Evolutionary conservation across 2,113 vertebrate genomes (phyloP), one percentile per base, ranked within the genome.

Genomic region (Conger conger): DNA sequence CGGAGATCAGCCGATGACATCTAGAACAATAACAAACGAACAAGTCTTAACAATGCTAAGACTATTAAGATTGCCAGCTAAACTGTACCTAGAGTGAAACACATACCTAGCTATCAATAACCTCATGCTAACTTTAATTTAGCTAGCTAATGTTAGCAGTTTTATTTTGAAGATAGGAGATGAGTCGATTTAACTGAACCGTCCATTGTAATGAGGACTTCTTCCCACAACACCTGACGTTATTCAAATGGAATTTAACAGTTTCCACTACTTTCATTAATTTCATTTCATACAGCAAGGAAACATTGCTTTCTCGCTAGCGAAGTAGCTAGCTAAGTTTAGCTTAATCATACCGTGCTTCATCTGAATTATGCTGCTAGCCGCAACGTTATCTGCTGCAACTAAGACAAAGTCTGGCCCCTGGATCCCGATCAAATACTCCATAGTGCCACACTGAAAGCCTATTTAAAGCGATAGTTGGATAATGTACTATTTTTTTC

Each of bases 341-440:
- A 30, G n/a, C 68, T 84, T 68, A 80, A 77, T 87, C 92, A 89
- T 91, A 99, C 98, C 98, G 84, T 98, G 96, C 94, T 99, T 99
- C 97, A 99, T 97, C 94, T 98, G 95, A 88, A 99, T 93, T 89
- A 99, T 98, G 92, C 96, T 99, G 95, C 93, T 95, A 77, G 97
- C 97, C 30, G 97, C 97, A 30, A 99, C 94, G 15, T 95, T 97
- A 90, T 99, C 98, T 0, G 97, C 95, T 0, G 97, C 97, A 84
- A 99, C 97, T 78, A 99, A 92, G 35, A 99, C 96, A 83, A 96
- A 99, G 89, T 99, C 98, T 0, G 92, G 94, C 27, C 98, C 98
- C 89, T 97, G 97, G 17, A 99, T 98, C 37, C 98, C 98, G 68
- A 99, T 96, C 38, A 99, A 93, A 88, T 99, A 99, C 89, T 99